These are phyloP conservation scores for Magallana ariakensis DNA, from an alignment of 1,140 invertebrate species.

Conservation along the genomic window DNA sequence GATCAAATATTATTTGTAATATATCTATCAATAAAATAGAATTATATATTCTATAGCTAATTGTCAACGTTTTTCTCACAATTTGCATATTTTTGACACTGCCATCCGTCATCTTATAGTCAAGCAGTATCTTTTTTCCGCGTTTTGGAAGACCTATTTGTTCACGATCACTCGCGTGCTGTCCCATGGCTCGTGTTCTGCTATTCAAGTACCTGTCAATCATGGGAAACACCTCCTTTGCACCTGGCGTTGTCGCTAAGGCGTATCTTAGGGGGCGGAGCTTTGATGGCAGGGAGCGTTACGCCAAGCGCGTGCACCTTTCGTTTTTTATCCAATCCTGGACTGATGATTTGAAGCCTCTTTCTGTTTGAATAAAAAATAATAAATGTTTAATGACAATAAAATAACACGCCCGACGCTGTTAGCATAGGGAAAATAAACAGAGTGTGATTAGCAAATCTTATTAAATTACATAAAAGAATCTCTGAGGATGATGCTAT, in stretches of 20 bases:
- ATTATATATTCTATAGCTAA: constrained; percentile 7
- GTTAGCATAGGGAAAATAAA: constrained; percentile 28
- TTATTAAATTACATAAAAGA: constrained; percentile 26
- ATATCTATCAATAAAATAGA: constrained; percentile 11
- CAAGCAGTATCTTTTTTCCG: constrained; percentile 15
- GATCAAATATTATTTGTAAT: not conserved
- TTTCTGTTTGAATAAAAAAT: constrained; percentile 36
- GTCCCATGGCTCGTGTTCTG: constrained; percentile 9
- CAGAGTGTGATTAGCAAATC: constrained; percentile 28
- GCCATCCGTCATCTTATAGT: not conserved
- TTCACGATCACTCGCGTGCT: constrained; percentile 16
- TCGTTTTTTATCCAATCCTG: constrained; percentile 28
- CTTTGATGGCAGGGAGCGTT: constrained; percentile 8
- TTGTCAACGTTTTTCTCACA: not conserved
- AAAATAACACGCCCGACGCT: constrained; percentile 27
- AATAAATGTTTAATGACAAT: constrained; percentile 36
- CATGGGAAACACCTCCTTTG: constrained; percentile 29
- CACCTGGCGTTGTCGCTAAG: constrained; percentile 27
- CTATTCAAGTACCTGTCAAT: constrained; percentile 19
- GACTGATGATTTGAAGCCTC: constrained; percentile 19
- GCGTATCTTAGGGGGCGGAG: constrained; percentile 4
- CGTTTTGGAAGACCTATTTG: constrained; percentile 24
- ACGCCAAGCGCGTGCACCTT: constrained; percentile 34
- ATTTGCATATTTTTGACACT: constrained; percentile 18
- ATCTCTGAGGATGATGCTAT: not conserved